Base-by-base conservation (phyloP, 2,113 vertebrate genomes). In the Albula goreensis region DNA sequence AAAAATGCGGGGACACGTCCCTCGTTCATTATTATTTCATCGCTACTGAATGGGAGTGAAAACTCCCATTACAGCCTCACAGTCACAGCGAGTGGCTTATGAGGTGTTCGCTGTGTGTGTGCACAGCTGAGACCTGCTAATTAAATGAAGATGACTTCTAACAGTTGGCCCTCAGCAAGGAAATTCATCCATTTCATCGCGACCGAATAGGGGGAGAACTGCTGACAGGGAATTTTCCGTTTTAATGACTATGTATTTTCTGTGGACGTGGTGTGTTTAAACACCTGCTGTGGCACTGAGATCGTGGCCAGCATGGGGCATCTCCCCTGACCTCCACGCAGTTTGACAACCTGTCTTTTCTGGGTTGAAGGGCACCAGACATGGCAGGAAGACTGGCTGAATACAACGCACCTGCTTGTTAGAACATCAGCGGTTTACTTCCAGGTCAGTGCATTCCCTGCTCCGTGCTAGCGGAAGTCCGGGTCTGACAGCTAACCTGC, bases 61-160 rank as follows among this genome's bases (percentile, higher is more conserved):
- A 91, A 89, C 81, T 91, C 89, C 89, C 90, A 86, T 86, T 87
- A 89, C 82, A 87, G 87, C 87, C 80, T 88, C 81, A 63, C 63
- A 70, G 90, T 92, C 91, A 79, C 88, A 87, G 81, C 78, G 88
- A 53, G 83, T 11, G 83, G 90, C 91, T 90, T 85, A 79, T 50
- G 85, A 88, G 91, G 86, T 41, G 85, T 89, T 83, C 15, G 78
- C 86, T 66, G 79, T 91, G 84, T 91, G 90, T 93, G 86, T 92
- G 89, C 91, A 89, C 92, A 93, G 92, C 92, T 94, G 90, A 92
- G 90, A 89, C 90, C 41, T 25, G 87, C 89, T 94, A 93, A 95
- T 95, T 94, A 94, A 94, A 94, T 90, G 91, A 91, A 87, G 89
- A 87, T 19, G 51, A 77, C 86, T 92, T 92, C 90, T 88, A 92